A percentile compares a stretch with the other conserved stretches of the same genome.
These are phyloP conservation scores for Drepanosiphum platanoidis DNA, from an alignment of 2,888 invertebrate species.

Conservation along the genomic window DNA sequence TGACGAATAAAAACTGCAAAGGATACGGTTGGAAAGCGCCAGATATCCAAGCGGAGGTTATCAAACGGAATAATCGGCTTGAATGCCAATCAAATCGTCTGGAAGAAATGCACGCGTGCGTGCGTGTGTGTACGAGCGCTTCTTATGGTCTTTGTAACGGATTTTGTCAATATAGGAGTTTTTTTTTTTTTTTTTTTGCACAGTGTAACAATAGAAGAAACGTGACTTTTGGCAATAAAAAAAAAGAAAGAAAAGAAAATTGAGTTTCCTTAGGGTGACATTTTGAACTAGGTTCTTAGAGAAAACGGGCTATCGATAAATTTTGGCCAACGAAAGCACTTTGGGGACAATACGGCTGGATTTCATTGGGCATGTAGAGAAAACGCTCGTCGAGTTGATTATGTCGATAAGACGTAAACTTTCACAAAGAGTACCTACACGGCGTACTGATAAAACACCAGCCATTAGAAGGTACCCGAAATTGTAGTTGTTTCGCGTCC, in stretches of 20 bases:
- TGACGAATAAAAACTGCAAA: constrained; percentile 29
- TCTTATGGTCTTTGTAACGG: constrained; percentile 44
- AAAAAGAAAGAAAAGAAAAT: constrained; percentile 46
- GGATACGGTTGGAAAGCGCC: constrained; percentile 3
- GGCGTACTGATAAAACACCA: constrained; percentile 39
- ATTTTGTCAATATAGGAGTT: constrained; percentile 48
- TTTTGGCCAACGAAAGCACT: constrained; percentile 57
- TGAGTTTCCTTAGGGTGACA: constrained; percentile 51
- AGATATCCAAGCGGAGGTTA: constrained; percentile 49
- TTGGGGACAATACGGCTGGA: constrained; percentile 39
- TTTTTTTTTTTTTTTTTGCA: constrained; percentile 35
- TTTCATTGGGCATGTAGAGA: constrained; percentile 27
- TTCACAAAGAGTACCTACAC: constrained; percentile 3
- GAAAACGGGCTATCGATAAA: constrained; percentile 57
- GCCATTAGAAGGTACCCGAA: constrained; percentile 38
- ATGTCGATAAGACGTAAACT: constrained; percentile 54
- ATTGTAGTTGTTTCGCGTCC: constrained; percentile 23
- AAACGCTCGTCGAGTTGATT: constrained; percentile 52
- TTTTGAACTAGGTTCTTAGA: constrained; percentile 54
- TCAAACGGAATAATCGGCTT: constrained; percentile 58
- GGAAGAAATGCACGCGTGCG: constrained; percentile 18
- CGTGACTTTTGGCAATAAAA: constrained; percentile 56
- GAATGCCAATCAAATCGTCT: constrained; percentile 56
- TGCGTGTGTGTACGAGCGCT: not conserved
- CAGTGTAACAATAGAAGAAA: constrained; percentile 50